These are phyloP conservation scores for Gnathonemus longibarbis DNA, from an alignment of 2,113 vertebrate genomes.

Conservation along the genomic window DNA sequence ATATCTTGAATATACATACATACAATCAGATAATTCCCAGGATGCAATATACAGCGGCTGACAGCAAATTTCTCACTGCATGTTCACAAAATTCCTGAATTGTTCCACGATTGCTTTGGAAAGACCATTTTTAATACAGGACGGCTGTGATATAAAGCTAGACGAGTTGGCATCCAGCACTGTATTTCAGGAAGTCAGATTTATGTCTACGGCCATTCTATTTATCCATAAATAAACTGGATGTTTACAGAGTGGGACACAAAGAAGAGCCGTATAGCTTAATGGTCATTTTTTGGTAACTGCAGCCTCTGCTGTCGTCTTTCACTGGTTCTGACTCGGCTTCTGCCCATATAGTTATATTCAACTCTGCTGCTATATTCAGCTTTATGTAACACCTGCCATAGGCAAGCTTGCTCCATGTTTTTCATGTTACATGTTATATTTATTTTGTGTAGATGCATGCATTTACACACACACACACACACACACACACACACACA, in stretches of 20 bases:
- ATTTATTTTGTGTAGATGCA: not conserved
- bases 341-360: not conserved
- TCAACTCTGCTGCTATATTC: not conserved
- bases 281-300: not conserved
- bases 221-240: conserved; percentile 5
- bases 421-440: not conserved
- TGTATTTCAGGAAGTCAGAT: not conserved
- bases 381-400: not conserved
- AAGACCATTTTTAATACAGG: not conserved
- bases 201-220: not conserved
- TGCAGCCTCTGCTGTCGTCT: not conserved
- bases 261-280: not conserved
- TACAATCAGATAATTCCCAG: not conserved
- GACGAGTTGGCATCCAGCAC: not conserved
- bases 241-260: not conserved
- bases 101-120: not conserved
- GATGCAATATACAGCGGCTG: not conserved
- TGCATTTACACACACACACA: not conserved
- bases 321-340: not conserved
- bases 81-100: not conserved
- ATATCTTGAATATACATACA: not conserved
- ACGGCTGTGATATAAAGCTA: not conserved
- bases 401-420: not conserved
- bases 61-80: not conserved
- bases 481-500: not conserved